Base-by-base conservation (phyloP, 1,140 invertebrate genomes). In the Elymnias hypermnestra region DNA sequence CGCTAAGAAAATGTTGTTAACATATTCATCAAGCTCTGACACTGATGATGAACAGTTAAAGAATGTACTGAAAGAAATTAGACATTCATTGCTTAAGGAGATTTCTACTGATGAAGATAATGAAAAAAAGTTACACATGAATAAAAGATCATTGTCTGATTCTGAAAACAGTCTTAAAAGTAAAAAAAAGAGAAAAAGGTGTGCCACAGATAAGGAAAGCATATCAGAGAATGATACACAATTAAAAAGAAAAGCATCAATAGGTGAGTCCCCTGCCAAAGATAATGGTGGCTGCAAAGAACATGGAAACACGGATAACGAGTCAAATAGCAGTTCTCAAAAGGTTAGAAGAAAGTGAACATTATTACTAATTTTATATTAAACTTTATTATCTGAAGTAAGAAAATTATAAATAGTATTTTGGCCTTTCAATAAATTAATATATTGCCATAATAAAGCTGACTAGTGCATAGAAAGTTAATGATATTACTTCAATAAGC, bases 1-100 rank as follows among this genome's bases (percentile, higher is more conserved):
- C 54, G 69, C 74, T 19, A 84, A 77, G 35, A 78, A 72, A 59
- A 77, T 70, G 65, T 50, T 81, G 17, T 35, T 79, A 4, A 69
- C 60, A 37, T 69, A 73, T 52, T 75, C 76, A 9, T 76, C 71
- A 10, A 79, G 75, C 49, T 82, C 81, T 25, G 81, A 82, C 28
- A 73, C 69, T 31, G 75, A 82, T 25, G 75, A 82, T 62, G 75
- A 83, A 37, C 53, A 57, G 44, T 46, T 72, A 17, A 63, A 33
- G 53, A 53, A 50, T 61, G 51, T 44, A 15, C 51, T 71, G 6
- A 74, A 74, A 43, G 53, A 71, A 40, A 72, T 76, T n/a, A 72
- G 63, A 51, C 35, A 67, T 26, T 51, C 37, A 5, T 44, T 76
- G 31, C 50, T 79, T 10, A 57, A 67, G 42, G 60, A 50, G 3